Evolutionary conservation across 2,888 invertebrate genomes (phyloP), one percentile per base, ranked within the genome.

Genomic region (Campoletis raptor): DNA sequence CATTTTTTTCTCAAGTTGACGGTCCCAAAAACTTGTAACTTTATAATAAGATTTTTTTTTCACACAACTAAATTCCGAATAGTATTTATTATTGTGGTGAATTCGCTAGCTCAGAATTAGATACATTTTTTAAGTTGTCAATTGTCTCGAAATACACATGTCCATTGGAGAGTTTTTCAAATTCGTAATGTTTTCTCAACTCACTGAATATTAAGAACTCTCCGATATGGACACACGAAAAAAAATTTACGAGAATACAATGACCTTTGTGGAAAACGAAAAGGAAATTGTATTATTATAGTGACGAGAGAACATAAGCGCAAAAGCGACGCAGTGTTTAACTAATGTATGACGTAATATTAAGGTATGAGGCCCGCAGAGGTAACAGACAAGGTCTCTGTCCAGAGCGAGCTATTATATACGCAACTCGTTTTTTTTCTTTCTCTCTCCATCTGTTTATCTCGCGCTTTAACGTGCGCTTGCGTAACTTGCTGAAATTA

Each of bases 341-440:
- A 45, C 45, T 67, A 67, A 78, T n/a, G 54, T 48, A 81, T 86
- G 84, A 86, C 86, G 86, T 84, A 86, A 86, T 78, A 81, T 80
- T 76, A 76, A 85, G 81, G 86, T 81, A 83, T 76, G 77, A 83
- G 73, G 36, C 76, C 30, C 79, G 64, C 24, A 67, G 67, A 40
- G 73, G 73, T 73, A 69, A 57, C 80, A 72, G 86, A 84, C 86
- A 84, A 86, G 86, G 86, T 86, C 86, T 81, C 81, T 74, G 30
- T 74, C 74, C 45, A 77, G 67, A 76, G 72, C 57, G 70, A 77
- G 72, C 73, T 77, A 81, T 61, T 69, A 86, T 80, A 64, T 80
- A 54, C 83, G 79, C 77, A 78, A 77, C 80, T 79, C 21, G 48
- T 24, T 37, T 61, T 66, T 67, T 73, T 37, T 57, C 45, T 72